Conservation (phyloP, 2,113 vertebrate species). For the Melanostigma gelatinosum region DNA sequence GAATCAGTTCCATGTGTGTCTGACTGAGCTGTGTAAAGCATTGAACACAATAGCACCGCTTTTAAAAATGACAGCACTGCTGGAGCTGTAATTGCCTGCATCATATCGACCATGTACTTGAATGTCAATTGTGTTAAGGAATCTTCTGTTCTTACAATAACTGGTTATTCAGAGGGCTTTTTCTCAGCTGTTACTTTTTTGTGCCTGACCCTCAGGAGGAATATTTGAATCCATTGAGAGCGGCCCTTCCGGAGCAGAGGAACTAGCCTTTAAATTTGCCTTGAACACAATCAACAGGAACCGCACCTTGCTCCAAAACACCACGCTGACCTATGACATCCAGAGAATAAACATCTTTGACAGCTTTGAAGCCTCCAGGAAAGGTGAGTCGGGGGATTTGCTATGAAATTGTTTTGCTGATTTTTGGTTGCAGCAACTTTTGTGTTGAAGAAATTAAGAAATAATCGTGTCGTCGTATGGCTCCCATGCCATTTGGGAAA, state of each 20-base stretch:
- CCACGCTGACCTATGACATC: slow-evolving; percentile 97
- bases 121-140: slow-evolving; percentile 42
- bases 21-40: slow-evolving; percentile 21
- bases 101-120: slow-evolving; percentile 40
- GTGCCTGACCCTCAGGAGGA: slow-evolving; percentile 84
- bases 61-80: slow-evolving; percentile 30
- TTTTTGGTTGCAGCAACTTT: background rate
- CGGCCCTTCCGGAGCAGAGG: slow-evolving; percentile 96
- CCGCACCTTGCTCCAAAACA: slow-evolving; percentile 97
- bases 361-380: slow-evolving; percentile 99
- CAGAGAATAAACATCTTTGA: slow-evolving; percentile 99
- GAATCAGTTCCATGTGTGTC: slow-evolving; percentile 44
- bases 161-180: slow-evolving; percentile 4
- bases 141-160: slow-evolving; percentile 45
- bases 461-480: background rate
- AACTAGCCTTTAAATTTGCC: slow-evolving; percentile 98
- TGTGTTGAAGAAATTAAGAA: background rate
- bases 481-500: background rate
- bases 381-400: slow-evolving; percentile 85
- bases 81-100: slow-evolving; percentile 42
- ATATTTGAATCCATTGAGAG: slow-evolving; percentile 99
- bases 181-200: slow-evolving; percentile 1
- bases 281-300: slow-evolving; percentile 99
- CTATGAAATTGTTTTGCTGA: background rate
- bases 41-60: slow-evolving; percentile 26